A percentile compares a stretch with the other conserved stretches of the same genome.
These are phyloP conservation scores for Mesorhabditis sp. DNA, from an alignment of 2,888 invertebrate species.

Conservation along the genomic window DNA sequence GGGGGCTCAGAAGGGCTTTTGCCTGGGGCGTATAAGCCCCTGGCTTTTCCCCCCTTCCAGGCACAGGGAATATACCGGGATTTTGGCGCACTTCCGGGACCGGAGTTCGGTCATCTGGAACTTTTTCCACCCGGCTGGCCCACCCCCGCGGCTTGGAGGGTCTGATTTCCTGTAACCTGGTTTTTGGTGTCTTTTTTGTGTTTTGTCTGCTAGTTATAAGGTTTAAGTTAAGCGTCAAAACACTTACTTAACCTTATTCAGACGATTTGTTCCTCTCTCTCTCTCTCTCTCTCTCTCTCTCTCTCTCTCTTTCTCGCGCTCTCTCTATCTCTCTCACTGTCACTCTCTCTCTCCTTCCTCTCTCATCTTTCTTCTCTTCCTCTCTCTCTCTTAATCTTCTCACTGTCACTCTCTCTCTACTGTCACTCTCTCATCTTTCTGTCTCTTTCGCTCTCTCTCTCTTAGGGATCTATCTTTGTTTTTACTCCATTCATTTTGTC, in stretches of 20 bases:
- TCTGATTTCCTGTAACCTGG: too few species aligned
- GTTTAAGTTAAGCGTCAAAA: background rate
- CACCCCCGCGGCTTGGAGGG: too few species aligned
- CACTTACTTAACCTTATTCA: background rate
- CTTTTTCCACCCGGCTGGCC: too few species aligned
- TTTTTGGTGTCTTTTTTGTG: background rate
- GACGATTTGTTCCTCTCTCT: constrained; percentile 7
- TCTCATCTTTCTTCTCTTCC: too few species aligned
- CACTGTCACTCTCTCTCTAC: constrained; percentile 3
- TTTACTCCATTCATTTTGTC: background rate
- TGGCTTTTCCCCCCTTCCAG: too few species aligned
- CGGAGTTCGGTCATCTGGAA: too few species aligned
- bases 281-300: constrained; percentile 9
- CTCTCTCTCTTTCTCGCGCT: background rate
- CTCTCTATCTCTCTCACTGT: background rate
- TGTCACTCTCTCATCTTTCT: constrained; percentile 14
- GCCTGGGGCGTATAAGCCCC: too few species aligned
- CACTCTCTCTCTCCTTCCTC: background rate
- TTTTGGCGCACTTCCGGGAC: too few species aligned
- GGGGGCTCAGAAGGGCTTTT: too few species aligned
- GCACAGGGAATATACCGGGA: too few species aligned
- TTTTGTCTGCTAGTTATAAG: background rate
- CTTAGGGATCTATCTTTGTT: constrained; percentile 11
- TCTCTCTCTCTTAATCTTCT: background rate
- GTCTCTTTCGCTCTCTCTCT: constrained; percentile 9